phyloP scores from a whole-genome alignment of 2,113 vertebrate species.

The Glaucidium brasilianum region DNA sequence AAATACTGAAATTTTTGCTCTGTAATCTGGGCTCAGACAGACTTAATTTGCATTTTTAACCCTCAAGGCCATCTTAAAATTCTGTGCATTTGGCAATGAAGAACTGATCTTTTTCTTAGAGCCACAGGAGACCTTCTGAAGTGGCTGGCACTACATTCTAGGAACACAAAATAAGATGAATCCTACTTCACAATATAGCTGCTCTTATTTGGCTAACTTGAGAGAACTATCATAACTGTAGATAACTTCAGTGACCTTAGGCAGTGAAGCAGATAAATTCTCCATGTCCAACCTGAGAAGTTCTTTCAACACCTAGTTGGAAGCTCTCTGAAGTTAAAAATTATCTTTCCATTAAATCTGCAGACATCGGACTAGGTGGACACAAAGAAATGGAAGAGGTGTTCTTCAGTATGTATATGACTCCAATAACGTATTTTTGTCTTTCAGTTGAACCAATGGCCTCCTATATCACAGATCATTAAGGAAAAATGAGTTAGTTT shows the following conservation, averaged over 20 bases:
- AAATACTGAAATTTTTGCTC: not conserved
- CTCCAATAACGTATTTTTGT: not conserved
- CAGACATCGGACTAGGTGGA: not conserved
- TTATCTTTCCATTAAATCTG: not conserved
- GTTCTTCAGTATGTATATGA: not conserved
- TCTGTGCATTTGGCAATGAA: not conserved
- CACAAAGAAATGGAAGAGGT: not conserved
- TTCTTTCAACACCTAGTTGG: not conserved
- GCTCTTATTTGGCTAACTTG: not conserved
- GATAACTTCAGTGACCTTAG: not conserved
- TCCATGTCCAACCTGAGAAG: not conserved
- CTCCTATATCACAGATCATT: not conserved
- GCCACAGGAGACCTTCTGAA: not conserved
- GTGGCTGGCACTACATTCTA: not conserved
- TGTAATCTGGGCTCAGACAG: not conserved
- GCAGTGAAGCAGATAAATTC: not conserved
- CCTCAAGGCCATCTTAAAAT: not conserved
- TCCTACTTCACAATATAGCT: not conserved
- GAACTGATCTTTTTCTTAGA: not conserved
- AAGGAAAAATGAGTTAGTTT: slow-evolving; percentile 11
- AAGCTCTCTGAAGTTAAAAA: not conserved
- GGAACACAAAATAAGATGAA: not conserved
- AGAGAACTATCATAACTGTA: not conserved
- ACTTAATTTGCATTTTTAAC: not conserved
- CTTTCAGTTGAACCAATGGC: not conserved